Evolutionary conservation across 2,113 vertebrate genomes (phyloP).

Genomic region (Tursiops truncatus): DNA sequence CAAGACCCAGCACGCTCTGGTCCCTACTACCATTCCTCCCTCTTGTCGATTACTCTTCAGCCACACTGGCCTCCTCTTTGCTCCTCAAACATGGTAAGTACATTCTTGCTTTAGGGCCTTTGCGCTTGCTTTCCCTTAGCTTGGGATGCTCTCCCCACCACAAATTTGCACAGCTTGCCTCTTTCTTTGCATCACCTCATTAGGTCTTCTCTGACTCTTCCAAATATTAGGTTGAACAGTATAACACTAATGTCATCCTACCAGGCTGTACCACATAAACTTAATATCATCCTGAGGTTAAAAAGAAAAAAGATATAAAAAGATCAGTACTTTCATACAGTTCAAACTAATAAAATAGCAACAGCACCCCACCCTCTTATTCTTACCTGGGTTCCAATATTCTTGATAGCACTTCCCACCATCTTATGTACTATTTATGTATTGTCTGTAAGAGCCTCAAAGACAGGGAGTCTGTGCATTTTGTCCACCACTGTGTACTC

Average conservation of each 20-base stretch:
- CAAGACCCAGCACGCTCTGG: not conserved
- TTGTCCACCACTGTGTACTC: not conserved
- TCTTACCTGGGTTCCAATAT: not conserved
- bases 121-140: not conserved
- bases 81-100: not conserved
- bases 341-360: not conserved
- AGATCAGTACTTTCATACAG: not conserved
- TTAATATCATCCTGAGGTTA: not conserved
- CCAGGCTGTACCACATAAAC: not conserved
- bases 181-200: not conserved
- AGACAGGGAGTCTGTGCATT: not conserved
- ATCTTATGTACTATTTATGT: not conserved
- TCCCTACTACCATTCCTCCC: not conserved
- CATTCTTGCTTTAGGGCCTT: not conserved
- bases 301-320: not conserved
- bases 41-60: not conserved
- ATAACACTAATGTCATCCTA: not conserved
- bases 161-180: not conserved
- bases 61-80: not conserved
- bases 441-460: not conserved
- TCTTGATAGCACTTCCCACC: not conserved
- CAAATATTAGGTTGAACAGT: not conserved
- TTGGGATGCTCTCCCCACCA: not conserved
- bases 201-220: conserved; percentile 8
- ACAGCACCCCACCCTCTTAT: not conserved